Conservation (phyloP, 2,797 vertebrate species). For the Hoplostethus mediterraneus region DNA sequence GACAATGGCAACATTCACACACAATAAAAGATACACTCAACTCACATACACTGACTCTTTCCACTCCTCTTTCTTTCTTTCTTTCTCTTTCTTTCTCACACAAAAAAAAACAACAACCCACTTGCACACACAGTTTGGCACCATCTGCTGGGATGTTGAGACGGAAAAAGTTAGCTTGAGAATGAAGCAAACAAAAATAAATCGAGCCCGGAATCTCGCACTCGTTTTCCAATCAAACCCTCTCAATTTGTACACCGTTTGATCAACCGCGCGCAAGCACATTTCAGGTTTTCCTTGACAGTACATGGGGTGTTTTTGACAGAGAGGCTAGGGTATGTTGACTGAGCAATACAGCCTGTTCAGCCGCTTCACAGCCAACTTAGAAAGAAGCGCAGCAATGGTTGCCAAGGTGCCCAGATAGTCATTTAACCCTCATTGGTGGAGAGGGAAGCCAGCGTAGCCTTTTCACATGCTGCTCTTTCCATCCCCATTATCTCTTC, state of each 20-base stretch:
- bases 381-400: conserved; percentile 66
- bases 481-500: conserved; percentile 73
- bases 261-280: background rate
- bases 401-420: conserved; percentile 80
- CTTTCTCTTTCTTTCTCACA: background rate
- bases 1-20: conserved; percentile 7
- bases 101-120: background rate
- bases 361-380: conserved; percentile 55
- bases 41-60: background rate
- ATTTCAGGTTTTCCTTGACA: conserved; percentile 8
- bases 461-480: conserved; percentile 75
- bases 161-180: background rate
- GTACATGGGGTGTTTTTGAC: conserved; percentile 26
- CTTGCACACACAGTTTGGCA: conserved; percentile 59
- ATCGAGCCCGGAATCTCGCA: background rate
- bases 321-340: conserved; percentile 24
- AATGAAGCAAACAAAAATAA: background rate
- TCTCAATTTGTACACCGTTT: background rate
- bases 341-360: conserved; percentile 45
- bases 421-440: conserved; percentile 80
- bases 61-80: background rate
- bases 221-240: background rate
- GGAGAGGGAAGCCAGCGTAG: conserved; percentile 67
- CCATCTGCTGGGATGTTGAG: conserved; percentile 69
- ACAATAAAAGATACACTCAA: background rate